Conservation (phyloP, 1,140 invertebrate species). For the Oscheius sp. region DNA sequence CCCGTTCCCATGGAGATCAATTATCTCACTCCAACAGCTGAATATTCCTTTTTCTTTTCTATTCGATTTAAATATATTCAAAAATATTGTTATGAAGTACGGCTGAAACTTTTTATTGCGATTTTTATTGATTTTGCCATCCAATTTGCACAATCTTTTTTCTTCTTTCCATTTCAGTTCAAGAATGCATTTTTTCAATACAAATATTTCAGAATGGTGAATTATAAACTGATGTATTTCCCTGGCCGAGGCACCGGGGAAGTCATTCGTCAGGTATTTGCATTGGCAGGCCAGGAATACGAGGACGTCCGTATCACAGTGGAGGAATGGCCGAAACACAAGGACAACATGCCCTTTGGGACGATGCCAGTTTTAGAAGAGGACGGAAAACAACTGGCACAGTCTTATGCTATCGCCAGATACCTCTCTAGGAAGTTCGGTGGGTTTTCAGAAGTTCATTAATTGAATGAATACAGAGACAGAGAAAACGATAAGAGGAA, state of each 20-base stretch:
- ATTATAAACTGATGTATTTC: constrained; percentile 59
- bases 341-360: constrained; percentile 50
- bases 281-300: constrained; percentile 45
- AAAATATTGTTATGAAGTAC: too few relatives aligned
- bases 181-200: background rate
- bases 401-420: constrained; percentile 48
- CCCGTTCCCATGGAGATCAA: background rate
- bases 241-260: constrained; percentile 54
- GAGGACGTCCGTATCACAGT: constrained; percentile 52
- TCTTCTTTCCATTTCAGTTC: background rate
- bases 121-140: too few relatives aligned
- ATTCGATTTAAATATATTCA: background rate
- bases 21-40: background rate
- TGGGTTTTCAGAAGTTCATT: background rate
- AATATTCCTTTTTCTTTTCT: background rate
- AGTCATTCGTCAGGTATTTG: constrained; percentile 53
- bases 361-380: constrained; percentile 51
- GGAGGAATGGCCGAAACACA: constrained; percentile 54
- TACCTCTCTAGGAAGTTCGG: constrained; percentile 44
- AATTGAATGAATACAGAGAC: background rate
- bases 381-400: constrained; percentile 48
- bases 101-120: too few relatives aligned
- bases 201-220: constrained; percentile 34
- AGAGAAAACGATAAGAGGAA: background rate
- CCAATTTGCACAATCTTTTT: too few relatives aligned